Evolutionary conservation across 2,888 invertebrate species (phyloP), one percentile per base, ranked within the genome.

Genomic region (Spodoptera picta): DNA sequence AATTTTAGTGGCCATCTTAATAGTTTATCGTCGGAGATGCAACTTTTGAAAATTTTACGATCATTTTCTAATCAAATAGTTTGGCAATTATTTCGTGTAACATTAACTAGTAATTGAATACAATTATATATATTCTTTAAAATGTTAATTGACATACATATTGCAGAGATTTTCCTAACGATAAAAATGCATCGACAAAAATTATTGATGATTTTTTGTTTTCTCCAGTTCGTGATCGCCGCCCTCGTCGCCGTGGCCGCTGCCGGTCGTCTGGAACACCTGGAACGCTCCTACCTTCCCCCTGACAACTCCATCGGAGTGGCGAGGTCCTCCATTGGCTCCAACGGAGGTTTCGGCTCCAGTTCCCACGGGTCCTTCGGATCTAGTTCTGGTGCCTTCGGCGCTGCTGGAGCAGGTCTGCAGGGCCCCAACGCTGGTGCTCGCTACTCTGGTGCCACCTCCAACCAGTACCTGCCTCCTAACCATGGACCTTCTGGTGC

Each of bases 401-500:
- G 65, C 3, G 47, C 69, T 49, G 58, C 63, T 54, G 71, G 67
- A 27, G 46, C 60, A 50, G 52, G 70, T 27, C 65, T n/a, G 1
- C 44, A 54, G 1, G 43, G 47, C 19, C 65, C 49, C 46, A 75
- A 64, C n/a, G 66, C 72, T 55, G 79, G 80, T 1, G 45, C 54
- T 43, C 71, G 82, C 9, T 86, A 87, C 68, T 77, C 79, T 24
- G 87, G 85, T n/a, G 90, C 90, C 36, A 87, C 90, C 23, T 89
- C 88, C 51, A 93, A 92, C 83, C 92, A 93, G 65, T 94, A 94
- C 79, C 80, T 94, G 41, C 92, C 94, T 27, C 94, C 94, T 70
- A 67, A 89, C 68, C 90, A 89, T 3, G 90, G 87, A 71, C n/a
- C 56, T 12, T 77, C 89, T 48, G 64, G 80, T 57, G 75, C 80